Conservation (phyloP, 2,113 vertebrate genomes). For the Ceratotherium simum region DNA sequence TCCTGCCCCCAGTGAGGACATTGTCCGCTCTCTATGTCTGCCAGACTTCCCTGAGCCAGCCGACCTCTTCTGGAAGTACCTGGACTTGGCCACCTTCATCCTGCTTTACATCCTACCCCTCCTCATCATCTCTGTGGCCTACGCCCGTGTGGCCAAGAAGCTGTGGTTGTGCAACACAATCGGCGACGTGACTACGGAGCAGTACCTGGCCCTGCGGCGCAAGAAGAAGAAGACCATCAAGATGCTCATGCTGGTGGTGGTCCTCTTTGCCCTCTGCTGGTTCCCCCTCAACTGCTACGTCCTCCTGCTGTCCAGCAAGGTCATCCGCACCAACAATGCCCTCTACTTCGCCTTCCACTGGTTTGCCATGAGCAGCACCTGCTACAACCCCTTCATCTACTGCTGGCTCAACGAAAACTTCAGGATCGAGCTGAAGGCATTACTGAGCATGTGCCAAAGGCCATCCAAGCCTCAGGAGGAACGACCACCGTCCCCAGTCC, state of each 20-base stretch:
- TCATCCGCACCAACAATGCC: constrained; percentile 92
- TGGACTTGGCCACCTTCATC: constrained; percentile 94
- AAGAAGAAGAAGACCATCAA: constrained; percentile 94
- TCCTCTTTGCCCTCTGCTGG: constrained; percentile 96
- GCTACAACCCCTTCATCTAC: constrained; percentile 98
- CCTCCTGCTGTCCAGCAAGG: constrained; percentile 94
- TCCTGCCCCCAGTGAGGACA: constrained; percentile 87
- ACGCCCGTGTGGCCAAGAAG: constrained; percentile 92
- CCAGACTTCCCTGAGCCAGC: constrained; percentile 96
- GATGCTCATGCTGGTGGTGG: constrained; percentile 95
- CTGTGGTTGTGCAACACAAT: constrained; percentile 94
- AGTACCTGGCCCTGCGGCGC: constrained; percentile 91
- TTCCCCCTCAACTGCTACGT: constrained; percentile 98
- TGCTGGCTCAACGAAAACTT: constrained; percentile 97
- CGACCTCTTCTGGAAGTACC: constrained; percentile 96
- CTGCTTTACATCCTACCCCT: constrained; percentile 95
- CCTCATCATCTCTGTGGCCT: constrained; percentile 93
- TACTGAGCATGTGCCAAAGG: constrained; percentile 90
- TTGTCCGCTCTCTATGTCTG: constrained; percentile 92
- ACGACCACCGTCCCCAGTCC: constrained; percentile 76
- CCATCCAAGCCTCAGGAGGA: constrained; percentile 62
- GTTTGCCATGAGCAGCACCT: constrained; percentile 97
- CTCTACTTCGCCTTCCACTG: constrained; percentile 97
- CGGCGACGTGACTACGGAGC: constrained; percentile 93
- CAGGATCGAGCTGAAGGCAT: constrained; percentile 91